Evolutionary conservation across 2,113 vertebrate species (phyloP), one percentile per base, ranked within the genome.

Genomic region (Pitta sordida): DNA sequence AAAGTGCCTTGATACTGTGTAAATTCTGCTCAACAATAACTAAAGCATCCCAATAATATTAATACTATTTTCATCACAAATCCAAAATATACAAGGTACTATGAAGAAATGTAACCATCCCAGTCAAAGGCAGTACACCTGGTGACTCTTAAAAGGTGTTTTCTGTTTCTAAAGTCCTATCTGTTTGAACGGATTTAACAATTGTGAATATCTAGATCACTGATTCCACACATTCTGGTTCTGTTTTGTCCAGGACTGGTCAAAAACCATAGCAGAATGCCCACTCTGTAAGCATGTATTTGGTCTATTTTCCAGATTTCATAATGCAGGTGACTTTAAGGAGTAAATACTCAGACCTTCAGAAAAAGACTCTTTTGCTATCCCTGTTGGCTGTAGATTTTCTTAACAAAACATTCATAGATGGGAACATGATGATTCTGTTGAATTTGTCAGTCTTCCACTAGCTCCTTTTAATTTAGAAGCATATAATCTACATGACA

Each of bases 191-290:
- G 94, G 79, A 41, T 98, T 99, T 95, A 98, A 98, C 92, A 99
- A 98, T 78, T 94, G 98, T 79, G 98, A 98, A 30, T 98, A 98
- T 67, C 96, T 98, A 71, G 98, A 99, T 93, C 93, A 97, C 43
- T 98, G 98, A 80, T 96, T 98, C 34, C 98, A 99, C 87, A 98
- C 97, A 59, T 99, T 99, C 95, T 98, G 98, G 89, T 99, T 98
- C 93, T 97, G 97, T 43, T 99, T 98, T 94, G 98, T 98, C 71
- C 97, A 98, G 9, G 98, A 99, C 76, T 98, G 97, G 98, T 98
- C 98, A 73, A 99, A 98, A 95, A 21, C 7, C 17, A 99, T 99
- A 98, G 98, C 98, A 6, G 98, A 98, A 82, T 99, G 98, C 44
- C 98, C 98, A 6, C 93, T 98, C 8, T 99, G 98, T 95, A 99